Base-by-base conservation (phyloP, 2,113 vertebrate species). In the Epinephelus cyanopodus region DNA sequence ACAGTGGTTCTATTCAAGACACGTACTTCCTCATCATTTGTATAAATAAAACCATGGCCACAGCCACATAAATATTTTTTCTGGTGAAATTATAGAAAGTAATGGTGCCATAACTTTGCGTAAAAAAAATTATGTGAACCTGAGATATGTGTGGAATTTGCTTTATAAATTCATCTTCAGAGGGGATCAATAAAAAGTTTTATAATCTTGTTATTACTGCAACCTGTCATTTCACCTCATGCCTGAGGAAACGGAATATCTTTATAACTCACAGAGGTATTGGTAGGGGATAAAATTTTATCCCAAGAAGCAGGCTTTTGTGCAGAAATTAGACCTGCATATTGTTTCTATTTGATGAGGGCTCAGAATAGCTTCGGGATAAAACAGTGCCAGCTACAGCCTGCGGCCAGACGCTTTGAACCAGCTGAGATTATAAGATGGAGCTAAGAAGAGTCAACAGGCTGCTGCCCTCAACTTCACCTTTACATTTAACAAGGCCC, bases 121-220 rank as follows among this genome's bases (percentile, higher is more conserved):
- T 90, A 76, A 71, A 87, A 80, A 75, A 79, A 63, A 66, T 0
- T 14, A 89, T 90, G 87, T 92, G 87, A 88, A 92, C 80, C 79
- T 86, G 85, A 92, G 81, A 89, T 89, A 74, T 91, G 82, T 93
- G 89, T 94, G 90, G 79, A 92, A 82, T 83, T 92, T 92, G 84
- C 90, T 94, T 92, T 90, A 89, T 87, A 60, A 93, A 87, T 82
- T 90, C 83, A 88, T 92, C 91, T 90, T 86, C 84, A 89, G 89
- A 91, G 91, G 92, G 91, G 85, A 89, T 92, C 86, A 93, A 93
- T 94, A 92, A 90, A 87, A 91, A 81, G 65, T 94, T 94, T 94
- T 93, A 90, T 94, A 93, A 94, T 90, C 89, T 93, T 92, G 92
- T 90, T 92, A 91, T 90, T 88, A 84, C 81, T 87, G 89, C 65